Evolutionary conservation across 2,888 invertebrate genomes (phyloP).

Genomic region (Leucophenga montana): DNA sequence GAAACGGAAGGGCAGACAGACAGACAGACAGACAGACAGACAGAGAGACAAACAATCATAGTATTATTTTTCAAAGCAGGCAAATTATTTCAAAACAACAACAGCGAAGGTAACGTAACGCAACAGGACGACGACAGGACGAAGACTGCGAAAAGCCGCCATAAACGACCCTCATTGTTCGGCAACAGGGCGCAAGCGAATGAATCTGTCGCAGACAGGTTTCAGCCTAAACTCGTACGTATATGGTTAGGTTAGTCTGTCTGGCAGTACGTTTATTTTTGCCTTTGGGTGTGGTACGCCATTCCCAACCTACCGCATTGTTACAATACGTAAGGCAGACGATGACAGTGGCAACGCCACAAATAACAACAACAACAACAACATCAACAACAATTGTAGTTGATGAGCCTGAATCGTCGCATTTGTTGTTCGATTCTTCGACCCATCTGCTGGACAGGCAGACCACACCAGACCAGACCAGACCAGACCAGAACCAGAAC

Average conservation of each 20-base stretch:
- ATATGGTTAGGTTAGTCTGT: background rate
- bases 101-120: background rate
- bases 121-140: conserved; percentile 14
- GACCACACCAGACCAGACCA: too few relatives aligned
- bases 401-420: background rate
- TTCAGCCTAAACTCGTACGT: conserved; percentile 12
- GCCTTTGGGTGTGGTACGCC: conserved; percentile 1
- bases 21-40: conserved; percentile 32
- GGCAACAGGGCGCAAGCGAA: too few relatives aligned
- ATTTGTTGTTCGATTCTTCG: too few relatives aligned
- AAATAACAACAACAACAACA: conserved; percentile 26
- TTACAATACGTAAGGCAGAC: conserved; percentile 56
- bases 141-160: conserved; percentile 2
- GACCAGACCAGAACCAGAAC: too few relatives aligned
- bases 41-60: conserved; percentile 2
- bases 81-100: conserved; percentile 3
- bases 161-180: background rate
- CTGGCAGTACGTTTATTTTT: background rate
- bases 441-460: background rate
- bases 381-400: conserved; percentile 24
- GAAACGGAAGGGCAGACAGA: background rate
- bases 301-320: conserved; percentile 63
- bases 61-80: conserved; percentile 17
- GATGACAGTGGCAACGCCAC: conserved; percentile 35
- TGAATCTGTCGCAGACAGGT: conserved; percentile 22